These are phyloP conservation scores for Hirtodrosophila cameraria DNA, from an alignment of 2,888 invertebrate species.

Conservation along the genomic window DNA sequence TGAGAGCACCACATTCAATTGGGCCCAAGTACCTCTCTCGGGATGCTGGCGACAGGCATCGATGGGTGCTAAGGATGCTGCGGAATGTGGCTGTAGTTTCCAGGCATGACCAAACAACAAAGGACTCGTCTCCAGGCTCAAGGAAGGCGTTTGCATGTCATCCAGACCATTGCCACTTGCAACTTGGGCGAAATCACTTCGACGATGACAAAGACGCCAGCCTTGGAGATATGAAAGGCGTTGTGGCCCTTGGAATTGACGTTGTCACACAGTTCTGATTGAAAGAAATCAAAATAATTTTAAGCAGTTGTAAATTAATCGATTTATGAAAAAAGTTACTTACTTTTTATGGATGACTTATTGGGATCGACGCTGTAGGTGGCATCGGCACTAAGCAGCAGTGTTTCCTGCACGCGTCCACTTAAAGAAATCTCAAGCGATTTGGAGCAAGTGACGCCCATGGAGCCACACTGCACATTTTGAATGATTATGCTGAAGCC, in stretches of 20 bases:
- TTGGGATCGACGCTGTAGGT: slow-evolving; percentile 78
- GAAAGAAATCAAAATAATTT: background rate
- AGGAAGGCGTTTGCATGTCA: no score
- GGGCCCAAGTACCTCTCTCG: slow-evolving; percentile 92
- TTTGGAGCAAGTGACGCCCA: slow-evolving; percentile 95
- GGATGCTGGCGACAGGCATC: slow-evolving; percentile 91
- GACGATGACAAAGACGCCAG: slow-evolving; percentile 91
- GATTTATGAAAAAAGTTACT: slow-evolving; percentile 31
- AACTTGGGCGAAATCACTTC: slow-evolving; percentile 91
- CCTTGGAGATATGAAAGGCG: slow-evolving; percentile 83
- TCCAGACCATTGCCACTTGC: slow-evolving; percentile 91
- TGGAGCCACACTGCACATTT: slow-evolving; percentile 94
- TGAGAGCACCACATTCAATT: slow-evolving; percentile 90
- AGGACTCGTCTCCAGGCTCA: slow-evolving; percentile 91
- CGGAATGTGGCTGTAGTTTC: slow-evolving; percentile 91
- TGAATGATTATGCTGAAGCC: no score
- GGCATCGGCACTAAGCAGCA: slow-evolving; percentile 86
- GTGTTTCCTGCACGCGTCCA: no score
- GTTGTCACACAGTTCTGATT: slow-evolving; percentile 75
- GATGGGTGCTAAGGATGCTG: slow-evolving; percentile 85
- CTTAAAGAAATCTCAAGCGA: slow-evolving; percentile 90
- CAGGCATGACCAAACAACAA: slow-evolving; percentile 94
- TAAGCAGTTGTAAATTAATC: background rate
- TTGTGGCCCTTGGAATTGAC: slow-evolving; percentile 77
- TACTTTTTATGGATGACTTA: slow-evolving; percentile 81